Evolutionary conservation across 2,113 vertebrate genomes (phyloP), one percentile per base, ranked within the genome.

Genomic region (Phylloscopus trochiloides): DNA sequence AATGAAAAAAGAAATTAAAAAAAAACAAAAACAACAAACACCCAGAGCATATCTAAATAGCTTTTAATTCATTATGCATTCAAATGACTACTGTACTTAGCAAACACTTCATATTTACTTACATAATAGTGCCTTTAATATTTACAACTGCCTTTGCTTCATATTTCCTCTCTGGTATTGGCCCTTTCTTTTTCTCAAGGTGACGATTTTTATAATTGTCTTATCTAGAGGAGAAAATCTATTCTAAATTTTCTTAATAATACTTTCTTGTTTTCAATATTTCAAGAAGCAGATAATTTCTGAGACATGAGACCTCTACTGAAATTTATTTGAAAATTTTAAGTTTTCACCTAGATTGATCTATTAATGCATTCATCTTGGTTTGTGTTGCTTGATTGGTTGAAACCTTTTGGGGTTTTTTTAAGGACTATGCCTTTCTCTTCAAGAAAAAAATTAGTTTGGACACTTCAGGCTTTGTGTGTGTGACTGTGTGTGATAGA

Each of bases 391-490:
- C 3, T 62, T 62, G 17, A 6, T 58, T 86, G 21, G 7, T 36
- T 79, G 42, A 66, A 52, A 50, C 10, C 5, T 32, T 36, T 38
- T 68, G 10, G 13, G 10, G 3, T 57, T 78, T 77, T 77, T 22
- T 19, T 22, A 61, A 66, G n/a, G 26, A 57, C 3, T 6, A 43
- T 0, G 0, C 0, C 2, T 70, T 83, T 75, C 24, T 66, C 14
- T 61, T 79, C 24, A 43, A 51, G 17, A 70, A 59, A 68, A 79
- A 80, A 38, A 7, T 4, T 17, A 45, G 5, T n/a, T 75, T 62
- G 18, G 71, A 52, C 22, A 38, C 26, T 86, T 75, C 9, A 45
- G 36, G 20, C 1, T 73, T 16, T 54, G 17, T 65, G 22, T 43
- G 6, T 43, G 4, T 40, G 28, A 4, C 5, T 42, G 6, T 42